Evolutionary conservation across 2,888 invertebrate genomes (phyloP).

Genomic region (Lasius fuliginosus): DNA sequence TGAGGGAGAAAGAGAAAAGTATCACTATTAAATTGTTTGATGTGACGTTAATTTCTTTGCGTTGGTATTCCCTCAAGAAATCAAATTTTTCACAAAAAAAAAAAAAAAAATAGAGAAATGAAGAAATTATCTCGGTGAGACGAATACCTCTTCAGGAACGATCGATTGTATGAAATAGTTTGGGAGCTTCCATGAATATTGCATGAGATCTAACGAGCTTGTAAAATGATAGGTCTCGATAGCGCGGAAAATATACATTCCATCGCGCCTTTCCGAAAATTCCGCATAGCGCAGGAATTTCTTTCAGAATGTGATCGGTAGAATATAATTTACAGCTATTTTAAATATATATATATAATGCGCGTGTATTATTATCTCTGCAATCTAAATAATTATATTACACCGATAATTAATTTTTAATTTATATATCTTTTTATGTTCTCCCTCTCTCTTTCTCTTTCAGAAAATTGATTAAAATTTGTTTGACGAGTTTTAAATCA

Average conservation of each 20-base stretch:
- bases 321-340: background rate
- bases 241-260: conserved; percentile 9
- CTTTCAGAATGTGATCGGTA: background rate
- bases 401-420: background rate
- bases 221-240: conserved; percentile 24
- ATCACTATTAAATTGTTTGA: background rate
- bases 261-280: background rate
- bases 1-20: background rate
- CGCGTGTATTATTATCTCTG: background rate
- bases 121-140: conserved; percentile 23
- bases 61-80: background rate
- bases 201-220: conserved; percentile 28
- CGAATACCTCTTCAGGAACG: conserved; percentile 29
- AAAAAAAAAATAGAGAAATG: conserved; percentile 3
- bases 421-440: background rate
- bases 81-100: background rate
- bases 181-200: conserved; percentile 54
- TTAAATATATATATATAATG: background rate
- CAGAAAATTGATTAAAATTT: background rate
- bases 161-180: conserved; percentile 51
- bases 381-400: background rate
- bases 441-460: background rate
- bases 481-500: background rate
- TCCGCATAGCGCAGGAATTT: background rate
- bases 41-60: background rate